Evolutionary conservation across 2,113 vertebrate species (phyloP).

Genomic region (Phrynosoma blainvillii): DNA sequence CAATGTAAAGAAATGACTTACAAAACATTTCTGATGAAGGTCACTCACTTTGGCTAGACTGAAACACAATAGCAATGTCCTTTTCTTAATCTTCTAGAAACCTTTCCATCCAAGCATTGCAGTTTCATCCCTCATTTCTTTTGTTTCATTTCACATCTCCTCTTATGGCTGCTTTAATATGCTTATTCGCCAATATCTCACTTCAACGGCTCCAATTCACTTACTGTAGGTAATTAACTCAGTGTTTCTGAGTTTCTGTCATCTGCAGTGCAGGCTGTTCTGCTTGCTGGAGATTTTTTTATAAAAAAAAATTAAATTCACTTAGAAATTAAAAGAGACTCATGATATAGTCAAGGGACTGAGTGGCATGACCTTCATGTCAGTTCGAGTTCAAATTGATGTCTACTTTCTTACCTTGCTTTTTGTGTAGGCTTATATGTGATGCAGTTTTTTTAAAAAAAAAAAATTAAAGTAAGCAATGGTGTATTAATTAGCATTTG

Average conservation of each 20-base stretch:
- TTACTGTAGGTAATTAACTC: conserved; percentile 62
- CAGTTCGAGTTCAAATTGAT: neutral
- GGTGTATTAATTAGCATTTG: neutral
- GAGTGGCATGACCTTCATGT: conserved; percentile 16
- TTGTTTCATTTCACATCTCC: conserved; percentile 62
- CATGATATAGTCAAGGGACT: conserved; percentile 38
- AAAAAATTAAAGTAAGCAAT: neutral
- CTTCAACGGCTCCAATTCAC: conserved; percentile 58
- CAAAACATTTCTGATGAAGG: conserved; percentile 52
- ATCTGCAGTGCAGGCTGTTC: conserved; percentile 38
- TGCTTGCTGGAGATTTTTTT: neutral
- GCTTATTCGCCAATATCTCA: conserved; percentile 58
- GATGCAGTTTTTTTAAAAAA: neutral
- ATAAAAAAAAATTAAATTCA: conserved; percentile 1
- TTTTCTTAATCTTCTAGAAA: conserved; percentile 57
- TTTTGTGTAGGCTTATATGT: neutral
- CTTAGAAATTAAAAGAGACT: conserved; percentile 33
- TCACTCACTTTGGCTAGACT: conserved; percentile 44
- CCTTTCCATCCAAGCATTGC: conserved; percentile 47
- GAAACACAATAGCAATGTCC: conserved; percentile 52
- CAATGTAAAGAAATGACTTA: conserved; percentile 56
- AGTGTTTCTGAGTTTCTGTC: conserved; percentile 45
- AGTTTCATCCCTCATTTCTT: conserved; percentile 65
- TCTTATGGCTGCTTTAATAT: conserved; percentile 51
- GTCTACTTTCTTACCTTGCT: neutral